A percentile compares a stretch with the other conserved stretches of the same genome.
phyloP scores from a whole-genome alignment of 2,113 vertebrate genomes.

The Menura novaehollandiae region DNA sequence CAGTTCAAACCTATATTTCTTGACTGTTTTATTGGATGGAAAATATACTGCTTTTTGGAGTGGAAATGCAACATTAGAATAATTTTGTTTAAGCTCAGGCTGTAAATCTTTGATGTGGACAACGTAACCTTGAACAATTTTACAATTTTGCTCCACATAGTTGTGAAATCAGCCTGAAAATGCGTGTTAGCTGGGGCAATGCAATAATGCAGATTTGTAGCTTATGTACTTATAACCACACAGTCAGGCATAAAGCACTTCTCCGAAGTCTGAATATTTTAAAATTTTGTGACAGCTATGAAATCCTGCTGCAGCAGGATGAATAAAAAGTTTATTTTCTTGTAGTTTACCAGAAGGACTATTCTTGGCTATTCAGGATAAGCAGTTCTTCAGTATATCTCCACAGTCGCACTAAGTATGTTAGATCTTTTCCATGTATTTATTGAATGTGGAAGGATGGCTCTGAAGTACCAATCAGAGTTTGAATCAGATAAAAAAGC shows the following conservation, averaged over 20 bases:
- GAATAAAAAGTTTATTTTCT: constrained; percentile 47
- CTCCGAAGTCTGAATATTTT: constrained; percentile 17
- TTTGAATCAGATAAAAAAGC: constrained; percentile 14
- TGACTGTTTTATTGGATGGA: neutral
- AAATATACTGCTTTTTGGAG: constrained; percentile 38
- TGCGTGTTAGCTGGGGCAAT: neutral
- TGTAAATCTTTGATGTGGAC: constrained; percentile 53
- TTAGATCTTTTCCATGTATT: neutral
- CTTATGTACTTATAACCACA: constrained; percentile 2
- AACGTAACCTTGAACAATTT: constrained; percentile 9
- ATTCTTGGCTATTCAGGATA: neutral
- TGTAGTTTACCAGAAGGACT: constrained; percentile 3
- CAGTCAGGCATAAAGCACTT: constrained; percentile 10
- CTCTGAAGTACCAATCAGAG: constrained; percentile 17
- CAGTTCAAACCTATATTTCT: neutral
- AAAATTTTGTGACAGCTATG: constrained; percentile 48
- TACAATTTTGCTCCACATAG: neutral
- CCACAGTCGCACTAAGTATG: neutral
- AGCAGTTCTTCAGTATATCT: neutral
- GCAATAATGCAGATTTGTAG: constrained; percentile 39
- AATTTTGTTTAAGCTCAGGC: constrained; percentile 27
- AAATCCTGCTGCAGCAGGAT: constrained; percentile 33
- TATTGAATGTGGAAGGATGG: neutral
- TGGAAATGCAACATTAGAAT: constrained; percentile 28
- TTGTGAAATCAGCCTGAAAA: constrained; percentile 62